A percentile compares a stretch with the other conserved stretches of the same genome.
Evolutionary conservation across 2,888 invertebrate species (phyloP).

Genomic region (Junonia oenone): DNA sequence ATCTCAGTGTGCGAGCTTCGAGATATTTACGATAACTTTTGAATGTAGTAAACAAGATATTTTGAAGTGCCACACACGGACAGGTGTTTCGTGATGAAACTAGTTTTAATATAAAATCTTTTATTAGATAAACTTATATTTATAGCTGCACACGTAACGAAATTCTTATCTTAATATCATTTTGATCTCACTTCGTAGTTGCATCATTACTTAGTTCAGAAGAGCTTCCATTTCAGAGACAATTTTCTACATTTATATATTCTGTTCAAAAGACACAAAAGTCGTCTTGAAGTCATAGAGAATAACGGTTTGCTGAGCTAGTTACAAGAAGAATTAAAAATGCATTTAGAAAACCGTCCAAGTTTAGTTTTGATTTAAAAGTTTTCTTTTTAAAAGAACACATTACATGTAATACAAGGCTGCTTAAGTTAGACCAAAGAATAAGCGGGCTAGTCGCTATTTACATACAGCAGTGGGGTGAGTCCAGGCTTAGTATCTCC

Average conservation of each 20-base stretch:
- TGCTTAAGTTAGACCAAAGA: conserved; percentile 27
- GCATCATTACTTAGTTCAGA: neutral
- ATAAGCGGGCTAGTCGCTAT: conserved; percentile 51
- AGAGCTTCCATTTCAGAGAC: neutral
- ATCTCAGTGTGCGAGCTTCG: conserved; percentile 46
- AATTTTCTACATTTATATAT: neutral
- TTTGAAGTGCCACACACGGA: conserved; percentile 27
- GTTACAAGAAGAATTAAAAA: neutral
- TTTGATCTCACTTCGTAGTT: neutral
- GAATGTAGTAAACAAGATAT: conserved; percentile 39
- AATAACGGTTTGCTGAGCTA: neutral
- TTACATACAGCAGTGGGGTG: conserved; percentile 61
- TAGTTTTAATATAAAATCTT: conserved; percentile 18
- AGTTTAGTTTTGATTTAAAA: conserved; percentile 6
- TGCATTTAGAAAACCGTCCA: neutral
- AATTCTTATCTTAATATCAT: neutral
- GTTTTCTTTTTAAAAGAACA: neutral
- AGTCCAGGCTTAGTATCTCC: conserved; percentile 58
- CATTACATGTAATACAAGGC: conserved; percentile 1
- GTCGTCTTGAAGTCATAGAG: neutral
- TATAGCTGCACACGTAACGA: neutral
- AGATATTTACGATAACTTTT: conserved; percentile 39
- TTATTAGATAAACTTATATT: neutral
- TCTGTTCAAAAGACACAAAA: neutral
- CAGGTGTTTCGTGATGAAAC: conserved; percentile 35